Conservation (phyloP, 2,797 vertebrate species). For the Sylvilagus floridanus region DNA sequence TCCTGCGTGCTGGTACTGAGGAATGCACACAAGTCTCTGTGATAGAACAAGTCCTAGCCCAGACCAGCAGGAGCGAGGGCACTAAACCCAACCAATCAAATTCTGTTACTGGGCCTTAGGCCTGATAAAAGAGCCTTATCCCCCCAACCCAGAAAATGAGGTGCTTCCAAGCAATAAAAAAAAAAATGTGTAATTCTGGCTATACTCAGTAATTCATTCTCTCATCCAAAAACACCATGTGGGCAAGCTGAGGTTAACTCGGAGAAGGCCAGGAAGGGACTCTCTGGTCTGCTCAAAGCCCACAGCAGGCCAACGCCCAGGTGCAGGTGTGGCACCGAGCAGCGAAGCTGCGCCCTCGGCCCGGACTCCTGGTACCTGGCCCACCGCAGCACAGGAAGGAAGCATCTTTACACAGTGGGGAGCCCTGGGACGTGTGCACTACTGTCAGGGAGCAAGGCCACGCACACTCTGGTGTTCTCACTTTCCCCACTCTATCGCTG, state of each 20-base stretch:
- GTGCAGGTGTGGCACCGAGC: neutral
- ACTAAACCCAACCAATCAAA: neutral
- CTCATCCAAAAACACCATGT: neutral
- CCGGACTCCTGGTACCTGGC: neutral
- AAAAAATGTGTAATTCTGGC: neutral
- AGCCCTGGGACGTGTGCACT: neutral
- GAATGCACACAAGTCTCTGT: rapidly evolving
- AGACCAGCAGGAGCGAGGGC: neutral
- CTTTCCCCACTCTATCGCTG: neutral
- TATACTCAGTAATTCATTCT: neutral
- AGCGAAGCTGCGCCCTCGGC: neutral
- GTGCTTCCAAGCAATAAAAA: neutral
- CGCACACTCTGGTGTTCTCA: neutral
- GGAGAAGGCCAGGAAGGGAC: neutral
- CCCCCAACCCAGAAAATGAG: neutral
- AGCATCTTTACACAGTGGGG: rapidly evolving
- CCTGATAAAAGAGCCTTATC: neutral
- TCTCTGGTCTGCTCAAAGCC: neutral
- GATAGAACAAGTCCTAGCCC: neutral
- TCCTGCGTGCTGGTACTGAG: rapidly evolving
- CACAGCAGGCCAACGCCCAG: neutral
- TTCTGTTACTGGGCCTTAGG: neutral
- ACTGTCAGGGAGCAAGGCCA: neutral
- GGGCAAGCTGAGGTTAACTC: neutral
- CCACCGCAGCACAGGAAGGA: rapidly evolving